These are phyloP conservation scores for Eupithecia dodoneata DNA, from an alignment of 2,888 invertebrate species.

Conservation along the genomic window DNA sequence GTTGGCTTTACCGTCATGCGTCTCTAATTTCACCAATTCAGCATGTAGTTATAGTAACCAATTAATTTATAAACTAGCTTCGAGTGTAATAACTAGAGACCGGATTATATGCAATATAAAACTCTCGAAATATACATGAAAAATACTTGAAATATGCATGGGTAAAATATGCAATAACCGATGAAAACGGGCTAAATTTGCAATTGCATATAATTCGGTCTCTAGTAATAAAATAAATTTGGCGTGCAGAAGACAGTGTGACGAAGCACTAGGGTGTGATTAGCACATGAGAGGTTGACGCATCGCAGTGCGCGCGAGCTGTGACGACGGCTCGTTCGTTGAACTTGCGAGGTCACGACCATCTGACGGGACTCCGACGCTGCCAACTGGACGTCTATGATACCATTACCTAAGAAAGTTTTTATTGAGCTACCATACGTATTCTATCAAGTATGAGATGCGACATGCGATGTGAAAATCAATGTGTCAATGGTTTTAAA, in stretches of 20 bases:
- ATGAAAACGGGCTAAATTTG: no score
- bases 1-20: slow-evolving; percentile 15
- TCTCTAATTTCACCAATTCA: slow-evolving; percentile 6
- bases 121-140: no score
- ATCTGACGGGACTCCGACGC: slow-evolving; percentile 66
- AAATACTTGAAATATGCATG: no score
- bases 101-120: no score
- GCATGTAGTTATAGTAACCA: neutral
- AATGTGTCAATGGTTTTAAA: no score
- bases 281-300: slow-evolving; percentile 64
- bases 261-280: slow-evolving; percentile 45
- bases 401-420: slow-evolving; percentile 6
- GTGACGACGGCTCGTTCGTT: slow-evolving; percentile 77
- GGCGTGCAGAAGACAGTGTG: slow-evolving; percentile 25
- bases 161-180: no score
- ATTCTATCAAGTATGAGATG: neutral
- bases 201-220: no score
- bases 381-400: slow-evolving; percentile 18
- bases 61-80: neutral
- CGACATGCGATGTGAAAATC: no score
- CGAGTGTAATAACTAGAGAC: neutral
- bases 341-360: slow-evolving; percentile 82
- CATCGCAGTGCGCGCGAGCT: slow-evolving; percentile 67
- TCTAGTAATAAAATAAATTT: slow-evolving; percentile 6
- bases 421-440: neutral